Base-by-base conservation (phyloP, 2,113 vertebrate species). In the Salminus brasiliensis region DNA sequence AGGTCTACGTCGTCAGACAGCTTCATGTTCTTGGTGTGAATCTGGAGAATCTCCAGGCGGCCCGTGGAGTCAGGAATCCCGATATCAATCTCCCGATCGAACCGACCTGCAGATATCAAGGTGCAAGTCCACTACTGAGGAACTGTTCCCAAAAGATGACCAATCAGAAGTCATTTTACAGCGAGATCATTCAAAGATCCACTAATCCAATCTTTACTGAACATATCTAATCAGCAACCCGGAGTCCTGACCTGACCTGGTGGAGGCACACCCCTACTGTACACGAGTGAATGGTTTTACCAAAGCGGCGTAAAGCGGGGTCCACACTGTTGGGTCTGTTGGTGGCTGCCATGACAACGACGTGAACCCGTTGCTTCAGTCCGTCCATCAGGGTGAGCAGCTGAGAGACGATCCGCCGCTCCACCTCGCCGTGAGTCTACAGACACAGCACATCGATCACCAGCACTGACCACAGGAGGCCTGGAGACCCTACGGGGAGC, bases 21-120 rank as follows among this genome's bases (percentile, higher is more conserved):
- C 41, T 88, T 89, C 87, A 89, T 89, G 79, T 89, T 89, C 72
- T 89, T 88, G 32, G 88, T 89, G 82, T 88, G 88, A 66, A 89
- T 89, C 66, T 89, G 87, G 36, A 88, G 57, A 29, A 89, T 89
- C 82, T 89, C 88, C 65, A 89, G 81, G 2, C 88, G 76, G 1
- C 88, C 87, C 0, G 81, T 89, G 41, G 84, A 82, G 62, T 89
- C 87, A 0, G 88, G 88, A 65, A 89, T 89, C 36, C 88, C 87
- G 10, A 89, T 89, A 66, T 89, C 87, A 18, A 89, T 84, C 66
- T 88, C 88, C 32, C 87, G 81, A 60, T 89, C 88, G 34, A 89
- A 89, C 7, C 88, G 77, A 29, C 88, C 88, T 88, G 72, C 11
- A 41, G 3, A 43, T 15, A 30, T 29, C 30, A 39, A 7, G n/a